phyloP scores from a whole-genome alignment of 2,113 vertebrate species.

The Propithecus coquereli region DNA sequence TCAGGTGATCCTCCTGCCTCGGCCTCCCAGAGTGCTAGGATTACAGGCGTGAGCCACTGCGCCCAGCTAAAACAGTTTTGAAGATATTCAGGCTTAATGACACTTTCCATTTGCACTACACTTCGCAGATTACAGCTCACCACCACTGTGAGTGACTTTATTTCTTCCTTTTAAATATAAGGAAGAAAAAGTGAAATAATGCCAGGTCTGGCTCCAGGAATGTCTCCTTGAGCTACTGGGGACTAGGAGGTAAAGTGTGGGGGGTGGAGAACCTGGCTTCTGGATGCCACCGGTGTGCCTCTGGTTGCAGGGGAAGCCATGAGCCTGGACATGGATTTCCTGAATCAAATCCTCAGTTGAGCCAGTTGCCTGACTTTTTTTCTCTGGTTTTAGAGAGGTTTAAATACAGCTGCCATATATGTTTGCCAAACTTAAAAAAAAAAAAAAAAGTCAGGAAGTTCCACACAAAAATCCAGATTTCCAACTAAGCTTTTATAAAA shows the following conservation, averaged over 20 bases:
- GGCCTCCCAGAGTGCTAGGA: no score
- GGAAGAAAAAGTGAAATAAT: neutral
- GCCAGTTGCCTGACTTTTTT: neutral
- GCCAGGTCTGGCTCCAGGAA: neutral
- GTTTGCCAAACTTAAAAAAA: neutral
- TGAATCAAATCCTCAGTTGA: neutral
- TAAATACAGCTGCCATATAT: neutral
- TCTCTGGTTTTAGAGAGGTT: neutral
- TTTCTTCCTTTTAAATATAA: neutral
- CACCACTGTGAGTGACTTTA: neutral
- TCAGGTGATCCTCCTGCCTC: no score
- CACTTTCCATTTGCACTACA: neutral
- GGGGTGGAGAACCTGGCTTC: neutral
- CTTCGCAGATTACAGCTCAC: neutral
- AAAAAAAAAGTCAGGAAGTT: neutral
- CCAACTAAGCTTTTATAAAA: neutral
- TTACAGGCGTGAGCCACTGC: no score
- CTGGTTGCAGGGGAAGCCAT: neutral
- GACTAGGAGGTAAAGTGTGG: neutral
- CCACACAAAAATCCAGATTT: neutral
- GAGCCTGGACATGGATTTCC: neutral
- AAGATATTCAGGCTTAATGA: neutral
- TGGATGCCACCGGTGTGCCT: neutral
- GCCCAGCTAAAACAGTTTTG: neutral
- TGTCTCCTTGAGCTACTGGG: neutral